Evolutionary conservation across 2,888 invertebrate genomes (phyloP).

Genomic region (Caenorhabditis sp.): DNA sequence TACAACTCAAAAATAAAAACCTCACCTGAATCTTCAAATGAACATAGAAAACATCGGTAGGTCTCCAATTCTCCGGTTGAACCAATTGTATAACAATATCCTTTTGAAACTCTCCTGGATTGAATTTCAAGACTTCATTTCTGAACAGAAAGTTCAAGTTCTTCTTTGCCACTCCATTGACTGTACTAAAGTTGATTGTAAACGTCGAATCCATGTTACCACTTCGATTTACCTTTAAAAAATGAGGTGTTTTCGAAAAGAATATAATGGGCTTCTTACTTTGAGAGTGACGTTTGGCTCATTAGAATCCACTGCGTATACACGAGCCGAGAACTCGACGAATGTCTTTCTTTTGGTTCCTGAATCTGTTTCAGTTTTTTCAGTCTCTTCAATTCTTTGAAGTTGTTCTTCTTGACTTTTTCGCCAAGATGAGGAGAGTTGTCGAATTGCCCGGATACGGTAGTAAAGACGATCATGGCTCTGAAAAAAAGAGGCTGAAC

Average conservation of each 20-base stretch:
- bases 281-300: slow-evolving; percentile 45
- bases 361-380: slow-evolving; percentile 18
- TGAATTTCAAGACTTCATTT: slow-evolving; percentile 73
- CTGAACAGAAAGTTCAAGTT: slow-evolving; percentile 74
- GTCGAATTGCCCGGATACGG: slow-evolving; percentile 74
- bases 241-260: neutral
- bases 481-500: slow-evolving; percentile 22
- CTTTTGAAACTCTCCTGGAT: slow-evolving; percentile 74
- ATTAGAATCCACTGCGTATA: slow-evolving; percentile 44
- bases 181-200: slow-evolving; percentile 74
- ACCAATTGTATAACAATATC: slow-evolving; percentile 74
- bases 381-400: slow-evolving; percentile 29
- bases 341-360: slow-evolving; percentile 23
- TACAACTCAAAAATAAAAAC: too few relatives aligned
- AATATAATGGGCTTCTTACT: too few relatives aligned
- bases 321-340: slow-evolving; percentile 59
- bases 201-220: slow-evolving; percentile 47
- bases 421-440: slow-evolving; percentile 51
- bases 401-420: slow-evolving; percentile 50
- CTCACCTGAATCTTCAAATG: slow-evolving; percentile 72
- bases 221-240: slow-evolving; percentile 50
- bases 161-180: slow-evolving; percentile 76
- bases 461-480: slow-evolving; percentile 76
- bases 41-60: slow-evolving; percentile 77
- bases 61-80: slow-evolving; percentile 76